Percentiles rank a stretch among this genome's conserved stretches.
These are phyloP conservation scores for Spheniscus mendiculus DNA, from an alignment of 2,113 vertebrate genomes.

Conservation along the genomic window DNA sequence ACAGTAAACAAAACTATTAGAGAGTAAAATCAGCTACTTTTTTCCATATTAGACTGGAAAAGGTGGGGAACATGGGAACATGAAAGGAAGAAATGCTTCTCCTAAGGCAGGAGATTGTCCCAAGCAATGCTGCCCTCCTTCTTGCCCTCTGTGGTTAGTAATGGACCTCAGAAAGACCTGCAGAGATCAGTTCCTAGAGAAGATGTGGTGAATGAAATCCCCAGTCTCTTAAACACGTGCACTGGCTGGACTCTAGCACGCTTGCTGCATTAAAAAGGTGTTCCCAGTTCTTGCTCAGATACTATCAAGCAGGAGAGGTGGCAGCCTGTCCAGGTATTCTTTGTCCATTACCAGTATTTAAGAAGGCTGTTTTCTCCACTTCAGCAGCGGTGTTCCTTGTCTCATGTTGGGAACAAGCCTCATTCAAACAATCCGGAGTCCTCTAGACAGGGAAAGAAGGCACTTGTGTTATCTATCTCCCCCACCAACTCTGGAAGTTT, in stretches of 20 bases:
- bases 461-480: not conserved
- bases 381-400: not conserved
- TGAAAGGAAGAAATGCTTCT: not conserved
- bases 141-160: not conserved
- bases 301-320: not conserved
- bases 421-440: not conserved
- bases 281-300: not conserved
- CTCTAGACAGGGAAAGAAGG: not conserved
- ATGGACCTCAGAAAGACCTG: not conserved
- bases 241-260: not conserved
- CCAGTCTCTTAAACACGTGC: fast-evolving
- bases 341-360: not conserved
- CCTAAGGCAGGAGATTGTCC: not conserved
- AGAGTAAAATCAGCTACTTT: not conserved
- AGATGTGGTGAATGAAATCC: not conserved
- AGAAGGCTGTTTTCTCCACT: not conserved
- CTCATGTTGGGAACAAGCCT: not conserved
- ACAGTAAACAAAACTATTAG: not conserved
- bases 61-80: not conserved
- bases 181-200: not conserved
- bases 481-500: not conserved
- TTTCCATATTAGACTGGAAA: not conserved
- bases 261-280: not conserved
- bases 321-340: not conserved
- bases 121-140: not conserved